Evolutionary conservation across 2,113 vertebrate genomes (phyloP).

Genomic region (Spilogale gracilis): DNA sequence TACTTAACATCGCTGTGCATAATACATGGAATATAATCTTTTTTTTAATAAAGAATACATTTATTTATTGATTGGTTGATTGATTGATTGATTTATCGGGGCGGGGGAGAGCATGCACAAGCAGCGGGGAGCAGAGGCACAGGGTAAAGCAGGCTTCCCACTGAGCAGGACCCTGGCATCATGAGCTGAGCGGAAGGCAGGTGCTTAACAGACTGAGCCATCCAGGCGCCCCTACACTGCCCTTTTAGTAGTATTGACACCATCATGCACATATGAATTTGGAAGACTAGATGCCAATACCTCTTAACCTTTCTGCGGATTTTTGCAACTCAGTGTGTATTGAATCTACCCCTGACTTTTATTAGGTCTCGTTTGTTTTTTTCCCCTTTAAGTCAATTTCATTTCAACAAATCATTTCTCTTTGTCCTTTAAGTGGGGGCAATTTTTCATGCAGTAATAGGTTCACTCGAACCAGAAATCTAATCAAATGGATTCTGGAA

Average conservation of each 20-base stretch:
- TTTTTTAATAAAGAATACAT: no score
- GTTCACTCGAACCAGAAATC: not conserved
- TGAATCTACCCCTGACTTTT: not conserved
- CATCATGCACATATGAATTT: not conserved
- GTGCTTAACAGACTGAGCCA: not conserved
- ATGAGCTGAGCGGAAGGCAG: not conserved
- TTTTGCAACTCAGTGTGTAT: not conserved
- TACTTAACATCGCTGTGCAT: not conserved
- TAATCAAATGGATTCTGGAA: conserved; percentile 39
- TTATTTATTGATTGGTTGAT: no score
- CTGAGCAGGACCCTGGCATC: not conserved
- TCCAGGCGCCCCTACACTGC: not conserved
- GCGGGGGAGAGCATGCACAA: not conserved
- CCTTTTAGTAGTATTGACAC: not conserved
- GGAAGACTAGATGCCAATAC: not conserved
- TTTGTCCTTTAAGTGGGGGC: not conserved
- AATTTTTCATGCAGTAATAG: not conserved
- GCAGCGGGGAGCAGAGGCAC: not conserved
- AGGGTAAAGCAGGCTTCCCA: not conserved
- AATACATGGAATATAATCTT: not conserved
- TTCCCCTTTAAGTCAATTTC: not conserved
- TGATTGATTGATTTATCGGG: no score
- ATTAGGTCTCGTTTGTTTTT: not conserved
- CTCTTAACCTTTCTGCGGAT: not conserved
- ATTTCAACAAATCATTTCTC: conserved; percentile 34